These are phyloP conservation scores for Heliopora coerulea DNA, from an alignment of 92 coral and sea anemone genomes.

Conservation along the genomic window DNA sequence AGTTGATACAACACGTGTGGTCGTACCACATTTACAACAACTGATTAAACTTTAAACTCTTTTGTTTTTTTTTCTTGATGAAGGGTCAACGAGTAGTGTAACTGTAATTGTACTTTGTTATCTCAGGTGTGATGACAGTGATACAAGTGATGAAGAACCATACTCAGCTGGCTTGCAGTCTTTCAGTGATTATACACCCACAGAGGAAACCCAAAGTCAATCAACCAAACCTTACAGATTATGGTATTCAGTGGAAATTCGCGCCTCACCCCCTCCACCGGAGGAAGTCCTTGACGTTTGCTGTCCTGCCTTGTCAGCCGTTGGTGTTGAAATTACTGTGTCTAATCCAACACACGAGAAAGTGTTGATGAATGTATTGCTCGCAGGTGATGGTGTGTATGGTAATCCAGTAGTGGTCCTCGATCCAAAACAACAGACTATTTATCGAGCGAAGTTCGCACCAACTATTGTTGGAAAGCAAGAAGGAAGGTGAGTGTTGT, in stretches of 20 bases:
- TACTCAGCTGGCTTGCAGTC: constrained; percentile 4
- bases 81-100: too few relatives aligned
- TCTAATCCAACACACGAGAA: constrained; percentile 88
- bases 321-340: constrained; percentile 82
- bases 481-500: constrained; percentile 74
- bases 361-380: constrained; percentile 68
- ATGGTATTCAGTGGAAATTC: constrained; percentile 92
- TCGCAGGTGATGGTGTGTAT: constrained; percentile 79
- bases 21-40: too few relatives aligned
- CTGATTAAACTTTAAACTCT: too few relatives aligned
- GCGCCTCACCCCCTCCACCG: constrained; percentile 72
- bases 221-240: constrained; percentile 68
- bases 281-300: constrained; percentile 84
- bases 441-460: constrained; percentile 71
- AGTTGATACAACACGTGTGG: too few relatives aligned
- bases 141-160: constrained; percentile 61
- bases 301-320: constrained; percentile 89
- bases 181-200: constrained; percentile 39
- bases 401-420: constrained; percentile 74
- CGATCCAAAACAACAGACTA: constrained; percentile 78
- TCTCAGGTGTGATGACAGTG: constrained; percentile 62
- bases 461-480: constrained; percentile 85
- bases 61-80: too few relatives aligned
- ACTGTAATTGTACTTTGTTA: too few relatives aligned
- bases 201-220: constrained; percentile 1